These are phyloP conservation scores for Apaloderma vittatum DNA, from an alignment of 2,113 vertebrate genomes.

Conservation along the genomic window DNA sequence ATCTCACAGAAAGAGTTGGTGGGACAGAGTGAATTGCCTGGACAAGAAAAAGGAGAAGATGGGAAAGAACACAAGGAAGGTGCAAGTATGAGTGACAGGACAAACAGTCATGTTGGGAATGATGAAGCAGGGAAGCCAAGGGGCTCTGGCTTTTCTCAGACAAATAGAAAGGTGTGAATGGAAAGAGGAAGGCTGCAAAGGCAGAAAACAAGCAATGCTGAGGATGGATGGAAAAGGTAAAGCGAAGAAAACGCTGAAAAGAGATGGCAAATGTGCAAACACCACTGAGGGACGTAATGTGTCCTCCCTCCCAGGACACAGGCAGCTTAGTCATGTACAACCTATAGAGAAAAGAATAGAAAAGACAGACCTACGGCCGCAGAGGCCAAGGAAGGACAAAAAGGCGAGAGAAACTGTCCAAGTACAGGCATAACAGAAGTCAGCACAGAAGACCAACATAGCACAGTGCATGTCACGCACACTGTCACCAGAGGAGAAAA, in stretches of 20 bases:
- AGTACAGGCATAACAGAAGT: background rate
- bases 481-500: background rate
- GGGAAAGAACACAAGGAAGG: slow-evolving; percentile 13
- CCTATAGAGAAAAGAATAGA: background rate
- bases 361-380: background rate
- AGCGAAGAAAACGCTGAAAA: background rate
- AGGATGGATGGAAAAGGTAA: background rate
- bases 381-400: background rate
- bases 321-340: background rate
- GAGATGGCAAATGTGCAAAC: background rate
- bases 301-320: background rate
- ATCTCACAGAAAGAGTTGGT: slow-evolving; percentile 6
- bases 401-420: background rate
- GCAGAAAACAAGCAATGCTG: background rate
- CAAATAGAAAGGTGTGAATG: background rate
- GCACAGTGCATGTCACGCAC: background rate
- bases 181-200: background rate
- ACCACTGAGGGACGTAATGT: background rate
- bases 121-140: background rate
- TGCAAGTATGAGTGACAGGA: background rate
- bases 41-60: slow-evolving; percentile 28
- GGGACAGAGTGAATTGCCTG: slow-evolving; percentile 21
- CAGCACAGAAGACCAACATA: background rate
- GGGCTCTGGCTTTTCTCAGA: background rate
- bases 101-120: background rate